These are phyloP conservation scores for Himalopsyche phryganea DNA, from an alignment of 1,140 invertebrate species.

Conservation along the genomic window DNA sequence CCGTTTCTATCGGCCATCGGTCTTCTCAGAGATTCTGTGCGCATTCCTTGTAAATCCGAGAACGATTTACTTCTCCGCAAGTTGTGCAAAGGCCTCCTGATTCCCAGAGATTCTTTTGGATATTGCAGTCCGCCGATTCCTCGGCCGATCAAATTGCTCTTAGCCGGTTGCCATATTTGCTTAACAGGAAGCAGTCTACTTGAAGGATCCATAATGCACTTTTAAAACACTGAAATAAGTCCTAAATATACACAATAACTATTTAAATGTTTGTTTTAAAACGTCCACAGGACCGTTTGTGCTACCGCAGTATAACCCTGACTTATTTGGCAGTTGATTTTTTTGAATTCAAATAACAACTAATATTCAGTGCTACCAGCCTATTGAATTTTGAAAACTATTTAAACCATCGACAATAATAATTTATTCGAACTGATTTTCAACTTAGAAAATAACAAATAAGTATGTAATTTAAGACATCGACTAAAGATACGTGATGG, in stretches of 20 bases:
- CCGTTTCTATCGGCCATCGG: constrained; percentile 24
- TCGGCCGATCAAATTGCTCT: constrained; percentile 12
- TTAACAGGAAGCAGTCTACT: constrained; percentile 14
- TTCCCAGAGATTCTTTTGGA: constrained; percentile 5
- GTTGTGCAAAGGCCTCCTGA: constrained; percentile 6
- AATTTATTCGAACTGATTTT: too few relatives aligned
- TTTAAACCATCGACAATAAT: too few relatives aligned
- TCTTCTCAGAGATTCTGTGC: constrained; percentile 1
- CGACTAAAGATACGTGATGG: too few relatives aligned
- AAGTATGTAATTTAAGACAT: too few relatives aligned
- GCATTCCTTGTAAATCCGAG: constrained; percentile 13
- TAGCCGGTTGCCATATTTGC: constrained; percentile 17
- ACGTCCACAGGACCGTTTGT: too few relatives aligned
- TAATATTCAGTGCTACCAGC: background rate
- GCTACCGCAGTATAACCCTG: background rate
- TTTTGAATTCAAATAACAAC: background rate
- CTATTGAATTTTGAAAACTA: too few relatives aligned
- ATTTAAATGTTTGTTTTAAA: too few relatives aligned
- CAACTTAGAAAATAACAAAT: too few relatives aligned
- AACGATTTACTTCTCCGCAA: constrained; percentile 26
- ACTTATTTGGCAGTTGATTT: background rate
- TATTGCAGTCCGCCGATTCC: background rate
- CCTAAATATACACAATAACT: too few relatives aligned
- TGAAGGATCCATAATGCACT: constrained; percentile 8
- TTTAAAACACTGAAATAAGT: background rate